Evolutionary conservation across 2,888 invertebrate genomes (phyloP).

Genomic region (Melanophora roralis): DNA sequence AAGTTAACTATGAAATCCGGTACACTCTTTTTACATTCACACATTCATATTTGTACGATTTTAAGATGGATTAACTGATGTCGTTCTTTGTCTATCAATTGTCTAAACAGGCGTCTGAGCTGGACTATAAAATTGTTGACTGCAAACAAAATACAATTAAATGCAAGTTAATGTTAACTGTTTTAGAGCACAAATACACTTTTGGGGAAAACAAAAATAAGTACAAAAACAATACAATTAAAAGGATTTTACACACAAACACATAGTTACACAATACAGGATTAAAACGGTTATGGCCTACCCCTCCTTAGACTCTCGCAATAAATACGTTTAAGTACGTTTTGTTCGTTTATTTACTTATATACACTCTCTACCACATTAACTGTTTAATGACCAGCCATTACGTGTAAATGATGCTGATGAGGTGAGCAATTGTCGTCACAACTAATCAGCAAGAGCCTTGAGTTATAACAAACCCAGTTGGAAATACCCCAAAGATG

Average conservation of each 20-base stretch:
- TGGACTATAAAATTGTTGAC: constrained; percentile 47
- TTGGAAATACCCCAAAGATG: neutral
- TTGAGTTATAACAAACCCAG: neutral
- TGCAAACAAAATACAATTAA: constrained; percentile 63
- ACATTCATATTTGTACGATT: constrained; percentile 1
- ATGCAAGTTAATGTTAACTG: constrained; percentile 64
- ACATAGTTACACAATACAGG: neutral
- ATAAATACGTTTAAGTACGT: too few species aligned
- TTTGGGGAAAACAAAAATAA: neutral
- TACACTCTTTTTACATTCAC: neutral
- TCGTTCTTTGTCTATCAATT: constrained; percentile 32
- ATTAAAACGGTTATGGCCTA: neutral
- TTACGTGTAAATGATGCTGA: constrained; percentile 65
- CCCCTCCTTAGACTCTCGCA: neutral
- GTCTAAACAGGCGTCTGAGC: neutral
- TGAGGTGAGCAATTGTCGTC: constrained; percentile 63
- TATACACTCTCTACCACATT: neutral
- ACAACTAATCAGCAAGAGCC: constrained; percentile 39
- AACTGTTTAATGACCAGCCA: constrained; percentile 59
- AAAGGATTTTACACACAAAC: neutral
- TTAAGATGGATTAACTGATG: constrained; percentile 49
- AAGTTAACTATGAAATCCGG: constrained; percentile 11
- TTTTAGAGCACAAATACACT: neutral
- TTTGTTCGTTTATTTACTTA: too few species aligned
- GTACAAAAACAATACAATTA: constrained; percentile 39